Conservation (phyloP, 2,113 vertebrate species). For the Ploceus nigricollis region DNA sequence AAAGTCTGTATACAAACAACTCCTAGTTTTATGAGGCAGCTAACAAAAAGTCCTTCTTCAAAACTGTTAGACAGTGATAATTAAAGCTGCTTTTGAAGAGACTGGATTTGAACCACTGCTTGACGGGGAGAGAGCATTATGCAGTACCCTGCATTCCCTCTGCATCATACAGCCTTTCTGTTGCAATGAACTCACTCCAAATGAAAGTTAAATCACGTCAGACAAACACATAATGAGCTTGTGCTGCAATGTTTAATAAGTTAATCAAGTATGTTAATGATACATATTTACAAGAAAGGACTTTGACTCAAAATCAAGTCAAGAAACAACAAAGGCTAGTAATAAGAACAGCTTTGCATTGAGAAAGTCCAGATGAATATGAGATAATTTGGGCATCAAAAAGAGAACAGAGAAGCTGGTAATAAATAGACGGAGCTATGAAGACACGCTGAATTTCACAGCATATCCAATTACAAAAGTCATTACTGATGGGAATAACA, state of each 20-base stretch:
- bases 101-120: neutral
- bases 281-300: conserved; percentile 33
- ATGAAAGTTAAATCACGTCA: conserved; percentile 51
- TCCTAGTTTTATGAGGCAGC: neutral
- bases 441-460: conserved; percentile 42
- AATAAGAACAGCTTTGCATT: conserved; percentile 36
- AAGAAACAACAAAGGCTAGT: conserved; percentile 36
- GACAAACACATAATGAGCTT: conserved; percentile 56
- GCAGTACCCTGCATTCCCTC: neutral
- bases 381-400: conserved; percentile 27
- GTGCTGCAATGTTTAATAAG: conserved; percentile 51
- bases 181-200: conserved; percentile 25
- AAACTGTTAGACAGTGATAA: conserved; percentile 15
- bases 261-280: conserved; percentile 60
- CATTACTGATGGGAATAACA: neutral
- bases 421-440: conserved; percentile 3
- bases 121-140: neutral
- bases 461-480: conserved; percentile 5
- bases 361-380: conserved; percentile 53
- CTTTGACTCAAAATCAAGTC: conserved; percentile 27
- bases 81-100: neutral
- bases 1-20: neutral
- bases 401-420: conserved; percentile 4
- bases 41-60: neutral
- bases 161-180: neutral